These are phyloP conservation scores for Polyommatus iphigenia DNA, from an alignment of 2,888 invertebrate genomes.

Conservation along the genomic window DNA sequence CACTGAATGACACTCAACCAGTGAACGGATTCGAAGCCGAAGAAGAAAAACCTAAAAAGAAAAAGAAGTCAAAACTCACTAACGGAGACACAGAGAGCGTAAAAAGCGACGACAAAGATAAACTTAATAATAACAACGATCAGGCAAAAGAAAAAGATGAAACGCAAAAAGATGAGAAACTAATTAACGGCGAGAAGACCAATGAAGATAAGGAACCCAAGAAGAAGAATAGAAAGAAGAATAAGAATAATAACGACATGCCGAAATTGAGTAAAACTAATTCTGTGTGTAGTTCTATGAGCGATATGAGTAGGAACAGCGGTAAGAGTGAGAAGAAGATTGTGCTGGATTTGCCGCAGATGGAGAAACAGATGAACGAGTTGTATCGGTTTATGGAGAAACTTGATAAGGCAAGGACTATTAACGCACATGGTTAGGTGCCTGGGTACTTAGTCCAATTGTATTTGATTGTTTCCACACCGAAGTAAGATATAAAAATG, in stretches of 20 bases:
- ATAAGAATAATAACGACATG: constrained; percentile 42
- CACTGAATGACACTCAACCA: constrained; percentile 39
- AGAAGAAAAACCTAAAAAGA: constrained; percentile 40
- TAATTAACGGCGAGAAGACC: constrained; percentile 22
- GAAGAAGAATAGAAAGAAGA: constrained; percentile 40
- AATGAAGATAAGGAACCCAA: constrained; percentile 30
- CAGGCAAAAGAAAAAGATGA: constrained; percentile 27
- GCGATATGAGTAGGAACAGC: constrained; percentile 60
- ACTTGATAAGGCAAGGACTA: constrained; percentile 52
- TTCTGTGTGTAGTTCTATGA: constrained; percentile 63
- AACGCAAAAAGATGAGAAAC: constrained; percentile 29
- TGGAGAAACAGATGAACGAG: constrained; percentile 80
- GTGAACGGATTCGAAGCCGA: constrained; percentile 39
- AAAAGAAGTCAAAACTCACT: constrained; percentile 38
- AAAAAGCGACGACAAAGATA: constrained; percentile 47
- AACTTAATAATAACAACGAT: constrained; percentile 41
- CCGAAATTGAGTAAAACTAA: constrained; percentile 54
- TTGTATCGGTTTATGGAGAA: constrained; percentile 69
- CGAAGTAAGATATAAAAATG: no score
- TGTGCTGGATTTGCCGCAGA: constrained; percentile 58
- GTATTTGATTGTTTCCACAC: no score
- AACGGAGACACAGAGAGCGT: constrained; percentile 40
- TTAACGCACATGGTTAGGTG: no score
- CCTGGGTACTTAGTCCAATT: no score
- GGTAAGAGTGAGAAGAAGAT: constrained; percentile 44